A percentile compares a stretch with the other conserved stretches of the same genome.
phyloP scores from a whole-genome alignment of 2,888 invertebrate genomes.

The Oscheius sp. region DNA sequence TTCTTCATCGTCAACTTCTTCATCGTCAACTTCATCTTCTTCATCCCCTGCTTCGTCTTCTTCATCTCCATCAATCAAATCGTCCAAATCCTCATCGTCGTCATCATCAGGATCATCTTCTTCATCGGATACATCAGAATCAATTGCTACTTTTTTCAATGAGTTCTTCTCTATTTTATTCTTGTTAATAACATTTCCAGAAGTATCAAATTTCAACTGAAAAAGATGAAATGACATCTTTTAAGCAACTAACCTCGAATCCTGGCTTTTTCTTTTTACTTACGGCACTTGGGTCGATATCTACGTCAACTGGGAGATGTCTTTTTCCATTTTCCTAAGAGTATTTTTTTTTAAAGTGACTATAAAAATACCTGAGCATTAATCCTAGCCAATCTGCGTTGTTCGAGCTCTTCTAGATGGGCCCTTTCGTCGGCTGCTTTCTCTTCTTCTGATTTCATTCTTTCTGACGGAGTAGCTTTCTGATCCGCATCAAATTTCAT shows the following conservation, averaged over 20 bases:
- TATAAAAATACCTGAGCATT: constrained; percentile 33
- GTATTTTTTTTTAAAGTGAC: neutral
- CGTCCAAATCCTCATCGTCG: constrained; percentile 56
- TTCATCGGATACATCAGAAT: constrained; percentile 32
- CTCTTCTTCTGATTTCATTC: constrained; percentile 84
- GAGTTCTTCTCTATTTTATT: constrained; percentile 32
- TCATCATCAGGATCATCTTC: constrained; percentile 46
- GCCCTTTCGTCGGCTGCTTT: constrained; percentile 82
- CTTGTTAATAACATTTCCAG: constrained; percentile 41
- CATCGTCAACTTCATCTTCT: constrained; percentile 18
- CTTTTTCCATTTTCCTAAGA: constrained; percentile 30
- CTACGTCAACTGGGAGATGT: constrained; percentile 51
- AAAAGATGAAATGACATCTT: neutral
- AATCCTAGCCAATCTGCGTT: constrained; percentile 83
- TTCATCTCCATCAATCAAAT: constrained; percentile 35
- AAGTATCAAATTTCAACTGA: constrained; percentile 43
- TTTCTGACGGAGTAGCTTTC: constrained; percentile 79
- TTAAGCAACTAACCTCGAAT: constrained; percentile 33
- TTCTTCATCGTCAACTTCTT: constrained; percentile 16
- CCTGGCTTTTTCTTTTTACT: constrained; percentile 33
- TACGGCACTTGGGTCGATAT: constrained; percentile 39
- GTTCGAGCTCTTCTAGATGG: constrained; percentile 79
- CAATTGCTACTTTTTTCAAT: constrained; percentile 3
- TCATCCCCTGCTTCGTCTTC: constrained; percentile 5
- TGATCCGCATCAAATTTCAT: constrained; percentile 49